These are phyloP conservation scores for Mactromeris polynyma DNA, from an alignment of 2,888 invertebrate species.

Conservation along the genomic window DNA sequence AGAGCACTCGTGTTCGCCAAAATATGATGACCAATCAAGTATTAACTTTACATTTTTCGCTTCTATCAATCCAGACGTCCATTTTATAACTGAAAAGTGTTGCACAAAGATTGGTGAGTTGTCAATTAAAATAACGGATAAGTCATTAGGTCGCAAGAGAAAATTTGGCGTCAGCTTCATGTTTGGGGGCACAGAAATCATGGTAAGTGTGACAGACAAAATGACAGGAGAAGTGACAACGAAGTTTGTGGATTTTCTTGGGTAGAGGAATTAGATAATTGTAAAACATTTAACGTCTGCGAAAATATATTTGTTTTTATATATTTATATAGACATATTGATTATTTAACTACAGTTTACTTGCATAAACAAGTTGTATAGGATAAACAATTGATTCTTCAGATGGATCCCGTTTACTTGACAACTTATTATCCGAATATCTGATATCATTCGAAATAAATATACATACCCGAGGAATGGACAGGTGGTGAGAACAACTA, in stretches of 20 bases:
- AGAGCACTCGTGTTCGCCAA: not conserved
- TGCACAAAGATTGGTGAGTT: not conserved
- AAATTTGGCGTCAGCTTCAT: not conserved
- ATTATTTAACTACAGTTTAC: too few relatives aligned
- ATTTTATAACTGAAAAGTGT: not conserved
- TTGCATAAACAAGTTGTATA: too few relatives aligned
- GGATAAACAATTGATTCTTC: too few relatives aligned
- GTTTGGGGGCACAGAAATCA: constrained; percentile 19
- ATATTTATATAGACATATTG: too few relatives aligned
- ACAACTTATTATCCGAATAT: too few relatives aligned
- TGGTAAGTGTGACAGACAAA: not conserved
- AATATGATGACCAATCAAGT: not conserved
- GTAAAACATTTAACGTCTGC: too few relatives aligned
- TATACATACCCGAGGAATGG: too few relatives aligned
- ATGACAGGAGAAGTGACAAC: not conserved
- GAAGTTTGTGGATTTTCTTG: constrained; percentile 15
- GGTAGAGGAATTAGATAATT: not conserved
- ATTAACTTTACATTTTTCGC: not conserved
- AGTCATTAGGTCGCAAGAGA: not conserved
- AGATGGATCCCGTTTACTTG: too few relatives aligned
- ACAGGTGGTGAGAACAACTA: too few relatives aligned
- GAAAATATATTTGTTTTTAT: too few relatives aligned
- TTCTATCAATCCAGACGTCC: not conserved
- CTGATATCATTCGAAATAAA: too few relatives aligned
- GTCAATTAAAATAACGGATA: not conserved